These are phyloP conservation scores for Xanthorhoe spadicearia DNA, from an alignment of 2,888 invertebrate species.

Conservation along the genomic window DNA sequence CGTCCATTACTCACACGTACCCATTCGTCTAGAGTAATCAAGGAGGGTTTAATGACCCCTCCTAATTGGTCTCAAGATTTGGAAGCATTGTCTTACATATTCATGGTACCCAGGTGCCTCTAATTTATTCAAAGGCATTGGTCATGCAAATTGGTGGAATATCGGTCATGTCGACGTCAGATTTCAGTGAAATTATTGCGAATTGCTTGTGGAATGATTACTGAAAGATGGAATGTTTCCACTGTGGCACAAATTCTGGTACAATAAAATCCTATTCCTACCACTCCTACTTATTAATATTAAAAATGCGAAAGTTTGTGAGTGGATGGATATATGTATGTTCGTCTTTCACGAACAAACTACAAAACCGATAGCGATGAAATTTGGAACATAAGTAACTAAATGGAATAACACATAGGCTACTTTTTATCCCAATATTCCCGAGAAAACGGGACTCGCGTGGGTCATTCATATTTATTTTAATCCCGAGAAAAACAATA, in stretches of 20 bases:
- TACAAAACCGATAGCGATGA: no score
- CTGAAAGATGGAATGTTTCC: not conserved
- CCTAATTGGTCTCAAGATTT: slow-evolving; percentile 82
- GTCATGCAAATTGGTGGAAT: slow-evolving; percentile 83
- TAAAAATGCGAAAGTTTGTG: no score
- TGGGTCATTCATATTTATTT: no score
- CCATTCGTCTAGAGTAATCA: slow-evolving; percentile 71
- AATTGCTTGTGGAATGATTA: slow-evolving; percentile 56
- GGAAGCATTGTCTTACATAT: slow-evolving; percentile 84
- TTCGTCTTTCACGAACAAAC: no score
- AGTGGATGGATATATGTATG: no score
- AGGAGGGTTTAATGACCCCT: slow-evolving; percentile 76
- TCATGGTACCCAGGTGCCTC: slow-evolving; percentile 75
- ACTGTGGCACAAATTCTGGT: not conserved
- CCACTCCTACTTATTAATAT: no score
- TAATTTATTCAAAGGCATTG: slow-evolving; percentile 82
- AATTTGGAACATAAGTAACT: no score
- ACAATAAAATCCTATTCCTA: no score
- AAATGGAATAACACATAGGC: no score
- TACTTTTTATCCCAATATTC: no score
- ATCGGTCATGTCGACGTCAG: slow-evolving; percentile 84
- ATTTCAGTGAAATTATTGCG: slow-evolving; percentile 81
- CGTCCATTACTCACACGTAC: slow-evolving; percentile 45
- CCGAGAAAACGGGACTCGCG: no score
- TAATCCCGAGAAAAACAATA: no score